A percentile compares a stretch with the other conserved stretches of the same genome.
Conservation (phyloP, 2,888 invertebrate species). For the Drepana falcataria region DNA sequence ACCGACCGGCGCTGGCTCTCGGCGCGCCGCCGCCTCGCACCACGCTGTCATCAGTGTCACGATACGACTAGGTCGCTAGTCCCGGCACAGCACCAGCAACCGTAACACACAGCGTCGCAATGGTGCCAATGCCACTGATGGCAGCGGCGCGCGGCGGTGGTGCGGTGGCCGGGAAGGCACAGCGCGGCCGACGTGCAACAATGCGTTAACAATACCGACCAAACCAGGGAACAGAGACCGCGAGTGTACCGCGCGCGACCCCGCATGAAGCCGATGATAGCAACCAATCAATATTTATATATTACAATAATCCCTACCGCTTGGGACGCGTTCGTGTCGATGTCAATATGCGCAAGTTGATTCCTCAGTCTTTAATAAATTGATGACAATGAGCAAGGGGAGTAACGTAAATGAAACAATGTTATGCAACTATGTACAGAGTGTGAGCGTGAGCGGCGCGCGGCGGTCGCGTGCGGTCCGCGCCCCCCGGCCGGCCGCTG, state of each 20-base stretch:
- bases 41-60: slow-evolving; percentile 5
- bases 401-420: slow-evolving; percentile 72
- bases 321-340: slow-evolving; percentile 71
- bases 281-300: slow-evolving; percentile 50
- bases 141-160: too few relatives aligned
- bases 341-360: slow-evolving; percentile 76
- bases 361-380: slow-evolving; percentile 78
- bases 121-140: background rate
- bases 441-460: slow-evolving; percentile 32
- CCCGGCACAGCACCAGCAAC: background rate
- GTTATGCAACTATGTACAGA: slow-evolving; percentile 75
- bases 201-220: slow-evolving; percentile 11
- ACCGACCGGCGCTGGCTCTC: slow-evolving; percentile 37
- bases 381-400: slow-evolving; percentile 78
- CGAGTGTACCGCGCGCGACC: slow-evolving; percentile 35
- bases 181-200: slow-evolving; percentile 8
- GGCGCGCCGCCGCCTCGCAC: slow-evolving; percentile 6
- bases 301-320: slow-evolving; percentile 61
- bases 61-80: background rate
- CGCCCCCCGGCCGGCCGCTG: slow-evolving; percentile 32
- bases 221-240: slow-evolving; percentile 22
- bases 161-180: background rate
- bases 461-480: slow-evolving; percentile 38
- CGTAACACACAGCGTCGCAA: background rate
- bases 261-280: slow-evolving; percentile 51